Evolutionary conservation across 2,797 vertebrate genomes (phyloP).

Genomic region (Holocentrus rufus): DNA sequence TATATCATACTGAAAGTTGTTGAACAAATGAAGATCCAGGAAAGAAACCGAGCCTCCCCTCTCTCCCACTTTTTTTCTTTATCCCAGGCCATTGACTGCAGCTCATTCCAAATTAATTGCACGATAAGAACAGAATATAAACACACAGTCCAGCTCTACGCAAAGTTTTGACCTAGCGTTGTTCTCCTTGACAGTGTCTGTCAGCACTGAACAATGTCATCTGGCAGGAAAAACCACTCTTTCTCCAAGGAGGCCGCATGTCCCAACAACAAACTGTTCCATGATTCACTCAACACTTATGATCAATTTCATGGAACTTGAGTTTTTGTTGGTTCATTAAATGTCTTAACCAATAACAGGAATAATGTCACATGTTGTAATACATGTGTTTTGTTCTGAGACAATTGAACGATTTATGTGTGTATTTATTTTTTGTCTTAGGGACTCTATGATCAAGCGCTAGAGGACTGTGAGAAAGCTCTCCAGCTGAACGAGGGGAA

Average conservation of each 20-base stretch:
- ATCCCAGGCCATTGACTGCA: too few species aligned
- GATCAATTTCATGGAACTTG: slow-evolving; percentile 7
- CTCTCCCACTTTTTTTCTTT: too few species aligned
- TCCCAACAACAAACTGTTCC: neutral
- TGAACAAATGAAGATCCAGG: neutral
- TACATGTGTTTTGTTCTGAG: neutral
- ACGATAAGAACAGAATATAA: too few species aligned
- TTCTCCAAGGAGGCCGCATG: slow-evolving; percentile 8
- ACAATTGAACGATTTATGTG: neutral
- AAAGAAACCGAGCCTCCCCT: neutral
- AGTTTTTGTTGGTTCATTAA: neutral
- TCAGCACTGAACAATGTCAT: slow-evolving; percentile 4
- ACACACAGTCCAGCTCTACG: too few species aligned
- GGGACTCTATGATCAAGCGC: slow-evolving; percentile 89
- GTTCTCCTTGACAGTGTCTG: neutral
- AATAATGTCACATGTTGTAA: neutral
- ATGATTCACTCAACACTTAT: slow-evolving; percentile 15
- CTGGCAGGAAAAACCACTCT: slow-evolving; percentile 18
- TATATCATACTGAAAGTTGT: too few species aligned
- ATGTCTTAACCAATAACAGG: neutral
- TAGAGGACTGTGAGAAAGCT: slow-evolving; percentile 92
- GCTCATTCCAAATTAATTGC: too few species aligned
- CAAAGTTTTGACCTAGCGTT: too few species aligned
- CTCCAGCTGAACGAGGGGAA: slow-evolving; percentile 90
- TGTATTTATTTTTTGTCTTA: slow-evolving; percentile 52